Percentiles rank a stretch among this genome's conserved stretches.
These are phyloP conservation scores for Augochlorella aurata DNA, from an alignment of 2,888 invertebrate genomes.

Conservation along the genomic window DNA sequence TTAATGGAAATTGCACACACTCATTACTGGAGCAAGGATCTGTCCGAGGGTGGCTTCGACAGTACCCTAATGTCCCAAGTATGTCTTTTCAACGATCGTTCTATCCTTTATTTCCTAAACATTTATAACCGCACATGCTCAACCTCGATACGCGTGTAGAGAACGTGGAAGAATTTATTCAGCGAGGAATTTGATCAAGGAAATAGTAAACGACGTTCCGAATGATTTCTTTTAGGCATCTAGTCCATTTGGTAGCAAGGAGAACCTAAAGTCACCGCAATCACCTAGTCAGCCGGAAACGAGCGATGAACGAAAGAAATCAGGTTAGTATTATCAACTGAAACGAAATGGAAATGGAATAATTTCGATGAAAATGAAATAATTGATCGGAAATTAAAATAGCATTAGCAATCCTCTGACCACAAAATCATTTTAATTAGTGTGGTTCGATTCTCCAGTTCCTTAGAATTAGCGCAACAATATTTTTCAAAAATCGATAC, in stretches of 20 bases:
- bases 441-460: too few relatives aligned
- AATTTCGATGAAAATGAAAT: too few relatives aligned
- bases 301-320: slow-evolving; percentile 85
- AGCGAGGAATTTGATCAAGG: not conserved
- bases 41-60: slow-evolving; percentile 84
- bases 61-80: slow-evolving; percentile 83
- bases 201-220: not conserved
- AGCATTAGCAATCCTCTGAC: too few relatives aligned
- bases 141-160: too few relatives aligned
- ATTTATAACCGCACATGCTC: not conserved
- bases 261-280: slow-evolving; percentile 87
- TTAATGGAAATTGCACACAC: slow-evolving; percentile 99
- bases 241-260: slow-evolving; percentile 87
- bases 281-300: slow-evolving; percentile 81
- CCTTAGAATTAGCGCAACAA: too few relatives aligned
- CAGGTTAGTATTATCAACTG: slow-evolving; percentile 81
- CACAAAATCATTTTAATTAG: too few relatives aligned
- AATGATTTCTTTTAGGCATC: slow-evolving; percentile 81
- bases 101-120: not conserved
- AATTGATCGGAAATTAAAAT: too few relatives aligned
- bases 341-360: too few relatives aligned
- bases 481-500: too few relatives aligned
- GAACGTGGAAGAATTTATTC: not conserved
- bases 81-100: not conserved
- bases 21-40: slow-evolving; percentile 97